Percentiles rank a stretch among this genome's conserved stretches.
Evolutionary conservation across 2,113 vertebrate genomes (phyloP).

Genomic region (Urocynchramus pylzowi): DNA sequence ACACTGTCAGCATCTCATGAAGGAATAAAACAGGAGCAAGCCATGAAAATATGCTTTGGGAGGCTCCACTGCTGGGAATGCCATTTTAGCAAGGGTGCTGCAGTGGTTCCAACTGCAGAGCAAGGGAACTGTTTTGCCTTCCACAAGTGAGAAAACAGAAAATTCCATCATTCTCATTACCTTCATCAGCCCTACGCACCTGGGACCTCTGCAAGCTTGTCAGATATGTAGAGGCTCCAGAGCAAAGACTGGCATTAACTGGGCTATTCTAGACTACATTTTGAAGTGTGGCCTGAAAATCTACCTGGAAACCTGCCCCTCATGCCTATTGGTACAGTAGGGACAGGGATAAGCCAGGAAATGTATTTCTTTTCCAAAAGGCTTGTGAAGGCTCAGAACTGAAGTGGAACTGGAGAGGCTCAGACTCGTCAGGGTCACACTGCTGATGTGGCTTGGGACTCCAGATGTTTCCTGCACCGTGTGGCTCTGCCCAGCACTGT

Average conservation of each 20-base stretch:
- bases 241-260: background rate
- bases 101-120: background rate
- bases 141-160: background rate
- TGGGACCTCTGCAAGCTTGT: background rate
- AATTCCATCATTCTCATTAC: background rate
- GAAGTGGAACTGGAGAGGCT: background rate
- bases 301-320: background rate
- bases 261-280: background rate
- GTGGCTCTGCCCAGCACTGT: background rate
- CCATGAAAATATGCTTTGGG: background rate
- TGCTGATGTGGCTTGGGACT: background rate
- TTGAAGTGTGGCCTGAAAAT: background rate
- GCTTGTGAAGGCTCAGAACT: background rate
- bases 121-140: background rate
- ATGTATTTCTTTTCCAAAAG: background rate
- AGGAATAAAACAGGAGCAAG: background rate
- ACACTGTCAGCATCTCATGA: background rate
- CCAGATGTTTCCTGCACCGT: fast-evolving
- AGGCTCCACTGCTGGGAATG: background rate
- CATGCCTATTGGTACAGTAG: background rate
- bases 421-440: fast-evolving
- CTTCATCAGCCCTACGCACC: background rate
- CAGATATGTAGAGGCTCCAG: background rate
- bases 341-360: background rate
- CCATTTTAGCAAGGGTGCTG: background rate